phyloP scores from a whole-genome alignment of 1,140 invertebrate species.

The Sycophila sp. region DNA sequence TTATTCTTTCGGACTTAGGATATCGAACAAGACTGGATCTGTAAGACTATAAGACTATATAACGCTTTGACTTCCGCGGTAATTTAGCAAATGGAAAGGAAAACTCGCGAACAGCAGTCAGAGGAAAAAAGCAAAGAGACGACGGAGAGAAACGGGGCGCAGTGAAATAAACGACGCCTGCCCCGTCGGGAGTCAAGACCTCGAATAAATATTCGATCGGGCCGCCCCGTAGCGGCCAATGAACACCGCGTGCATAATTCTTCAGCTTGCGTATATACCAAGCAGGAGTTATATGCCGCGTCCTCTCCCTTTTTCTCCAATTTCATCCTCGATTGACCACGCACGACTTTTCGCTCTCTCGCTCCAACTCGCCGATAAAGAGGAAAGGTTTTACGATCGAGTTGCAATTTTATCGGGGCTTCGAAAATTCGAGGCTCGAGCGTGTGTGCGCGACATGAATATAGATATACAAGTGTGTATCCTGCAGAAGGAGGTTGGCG shows the following conservation, averaged over 20 bases:
- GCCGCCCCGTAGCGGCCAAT: not conserved
- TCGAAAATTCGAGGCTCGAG: no score
- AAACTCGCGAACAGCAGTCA: slow-evolving; percentile 17
- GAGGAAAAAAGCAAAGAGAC: not conserved
- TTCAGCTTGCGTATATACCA: no score
- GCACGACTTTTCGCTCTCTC: slow-evolving; percentile 27
- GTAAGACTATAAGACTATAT: no score
- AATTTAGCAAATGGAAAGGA: slow-evolving; percentile 36
- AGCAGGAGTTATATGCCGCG: no score
- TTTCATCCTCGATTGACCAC: not conserved
- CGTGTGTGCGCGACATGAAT: no score
- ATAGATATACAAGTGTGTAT: no score
- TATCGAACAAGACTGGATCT: no score
- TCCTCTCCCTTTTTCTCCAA: no score
- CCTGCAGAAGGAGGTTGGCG: not conserved
- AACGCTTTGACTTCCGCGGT: no score
- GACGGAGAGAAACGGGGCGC: not conserved
- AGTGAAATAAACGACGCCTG: no score
- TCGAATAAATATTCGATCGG: slow-evolving; percentile 31
- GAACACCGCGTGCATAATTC: slow-evolving; percentile 35
- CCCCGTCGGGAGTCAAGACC: slow-evolving; percentile 28
- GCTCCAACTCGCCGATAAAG: slow-evolving; percentile 23
- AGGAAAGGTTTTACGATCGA: slow-evolving; percentile 34
- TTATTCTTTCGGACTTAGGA: no score
- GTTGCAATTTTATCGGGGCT: no score